phyloP scores from a whole-genome alignment of 1,140 invertebrate species.

The Augochlora pura region DNA sequence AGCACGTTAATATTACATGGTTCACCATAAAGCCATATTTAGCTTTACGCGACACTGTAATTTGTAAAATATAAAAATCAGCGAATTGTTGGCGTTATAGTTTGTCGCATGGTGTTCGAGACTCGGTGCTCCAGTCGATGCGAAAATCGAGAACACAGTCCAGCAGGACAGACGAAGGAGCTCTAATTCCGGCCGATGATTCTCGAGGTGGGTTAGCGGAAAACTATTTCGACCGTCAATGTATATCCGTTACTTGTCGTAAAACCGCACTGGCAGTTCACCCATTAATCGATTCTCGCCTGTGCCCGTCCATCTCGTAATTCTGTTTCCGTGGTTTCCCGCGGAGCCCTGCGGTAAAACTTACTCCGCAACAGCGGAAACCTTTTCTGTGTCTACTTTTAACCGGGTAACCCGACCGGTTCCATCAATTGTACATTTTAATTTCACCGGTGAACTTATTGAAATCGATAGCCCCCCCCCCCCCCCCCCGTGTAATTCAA shows the following conservation, averaged over 20 bases:
- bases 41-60: too few relatives aligned
- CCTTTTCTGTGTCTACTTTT: conserved; percentile 66
- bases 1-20: too few relatives aligned
- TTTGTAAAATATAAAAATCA: too few relatives aligned
- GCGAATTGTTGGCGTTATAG: too few relatives aligned
- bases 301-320: conserved; percentile 60
- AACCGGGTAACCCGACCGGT: not conserved
- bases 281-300: conserved; percentile 67
- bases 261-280: conserved; percentile 63
- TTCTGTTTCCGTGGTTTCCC: conserved; percentile 63
- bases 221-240: not conserved
- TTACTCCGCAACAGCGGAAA: conserved; percentile 64
- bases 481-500: not conserved
- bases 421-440: conserved; percentile 25
- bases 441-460: not conserved
- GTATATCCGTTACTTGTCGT: conserved; percentile 64
- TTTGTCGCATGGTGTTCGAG: too few relatives aligned
- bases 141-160: too few relatives aligned
- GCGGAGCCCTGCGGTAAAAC: conserved; percentile 61
- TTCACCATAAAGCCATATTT: too few relatives aligned
- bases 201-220: too few relatives aligned
- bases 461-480: not conserved
- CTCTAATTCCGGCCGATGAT: too few relatives aligned
- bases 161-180: too few relatives aligned
- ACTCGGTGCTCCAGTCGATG: too few relatives aligned